These are phyloP conservation scores for Eidolon dupreanum DNA, from an alignment of 2,797 vertebrate genomes.

Conservation along the genomic window DNA sequence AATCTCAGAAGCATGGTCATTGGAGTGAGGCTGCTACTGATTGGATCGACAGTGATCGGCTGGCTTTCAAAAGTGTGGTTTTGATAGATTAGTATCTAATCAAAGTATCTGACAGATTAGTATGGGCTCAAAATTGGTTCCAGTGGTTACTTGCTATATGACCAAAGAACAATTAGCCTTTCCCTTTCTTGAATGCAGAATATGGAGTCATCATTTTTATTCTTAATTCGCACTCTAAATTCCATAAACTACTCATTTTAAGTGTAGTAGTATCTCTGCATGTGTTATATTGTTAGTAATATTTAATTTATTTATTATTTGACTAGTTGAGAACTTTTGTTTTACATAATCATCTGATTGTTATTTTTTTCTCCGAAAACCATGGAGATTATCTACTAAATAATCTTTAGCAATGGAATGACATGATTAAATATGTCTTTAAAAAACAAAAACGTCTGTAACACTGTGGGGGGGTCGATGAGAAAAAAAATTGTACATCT, in stretches of 20 bases:
- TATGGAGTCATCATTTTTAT: neutral
- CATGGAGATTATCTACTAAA: neutral
- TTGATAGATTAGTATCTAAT: neutral
- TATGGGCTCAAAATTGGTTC: neutral
- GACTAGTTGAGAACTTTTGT: neutral
- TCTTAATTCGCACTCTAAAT: neutral
- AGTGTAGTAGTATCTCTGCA: neutral
- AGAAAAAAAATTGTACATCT: conserved; percentile 62
- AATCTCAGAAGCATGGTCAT: neutral
- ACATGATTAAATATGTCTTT: neutral
- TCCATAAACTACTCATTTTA: neutral
- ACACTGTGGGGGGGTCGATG: neutral
- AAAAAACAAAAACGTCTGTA: neutral
- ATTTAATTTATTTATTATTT: neutral
- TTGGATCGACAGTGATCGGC: neutral
- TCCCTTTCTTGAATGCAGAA: neutral
- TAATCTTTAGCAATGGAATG: neutral
- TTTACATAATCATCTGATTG: neutral
- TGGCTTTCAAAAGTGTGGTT: neutral
- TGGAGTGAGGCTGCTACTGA: neutral
- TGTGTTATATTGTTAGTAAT: neutral
- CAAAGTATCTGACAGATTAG: neutral
- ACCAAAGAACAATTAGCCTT: neutral
- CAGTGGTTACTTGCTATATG: neutral
- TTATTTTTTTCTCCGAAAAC: neutral